Percentiles rank a stretch among this genome's conserved stretches.
phyloP scores from a whole-genome alignment of 2,888 invertebrate species.

The Leptinotarsa juncta region DNA sequence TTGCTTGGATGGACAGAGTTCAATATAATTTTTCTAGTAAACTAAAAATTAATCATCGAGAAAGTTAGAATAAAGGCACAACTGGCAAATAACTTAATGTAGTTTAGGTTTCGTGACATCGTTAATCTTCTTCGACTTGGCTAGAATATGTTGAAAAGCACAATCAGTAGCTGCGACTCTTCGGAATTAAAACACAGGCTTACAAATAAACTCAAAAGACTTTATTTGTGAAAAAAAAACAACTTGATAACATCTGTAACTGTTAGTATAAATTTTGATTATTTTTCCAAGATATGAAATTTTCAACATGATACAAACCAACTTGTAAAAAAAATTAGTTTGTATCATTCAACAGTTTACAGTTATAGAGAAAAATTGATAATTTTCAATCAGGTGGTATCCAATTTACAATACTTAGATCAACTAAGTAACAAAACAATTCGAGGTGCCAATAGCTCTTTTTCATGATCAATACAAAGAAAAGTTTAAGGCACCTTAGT shows the following conservation, averaged over 20 bases:
- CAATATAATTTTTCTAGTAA: too few relatives aligned
- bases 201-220: slow-evolving; percentile 53
- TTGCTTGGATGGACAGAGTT: too few relatives aligned
- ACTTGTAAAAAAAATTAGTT: background rate
- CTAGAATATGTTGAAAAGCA: background rate
- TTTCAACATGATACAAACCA: slow-evolving; percentile 28
- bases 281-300: slow-evolving; percentile 32
- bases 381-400: slow-evolving; percentile 19
- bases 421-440: slow-evolving; percentile 44
- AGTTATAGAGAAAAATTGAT: slow-evolving; percentile 16
- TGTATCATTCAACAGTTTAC: slow-evolving; percentile 16
- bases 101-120: too few relatives aligned
- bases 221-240: slow-evolving; percentile 55
- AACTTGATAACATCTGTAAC: slow-evolving; percentile 45
- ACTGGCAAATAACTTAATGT: too few relatives aligned
- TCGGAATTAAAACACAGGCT: slow-evolving; percentile 37
- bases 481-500: slow-evolving; percentile 49
- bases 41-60: too few relatives aligned
- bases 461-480: slow-evolving; percentile 24
- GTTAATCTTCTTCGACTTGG: background rate
- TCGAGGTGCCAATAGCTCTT: slow-evolving; percentile 44
- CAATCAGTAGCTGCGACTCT: background rate
- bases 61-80: too few relatives aligned
- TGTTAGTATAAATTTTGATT: slow-evolving; percentile 47
- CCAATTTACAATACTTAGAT: slow-evolving; percentile 39